Evolutionary conservation across 2,113 vertebrate genomes (phyloP), one percentile per base, ranked within the genome.

Genomic region (Phyllostomus discolor): DNA sequence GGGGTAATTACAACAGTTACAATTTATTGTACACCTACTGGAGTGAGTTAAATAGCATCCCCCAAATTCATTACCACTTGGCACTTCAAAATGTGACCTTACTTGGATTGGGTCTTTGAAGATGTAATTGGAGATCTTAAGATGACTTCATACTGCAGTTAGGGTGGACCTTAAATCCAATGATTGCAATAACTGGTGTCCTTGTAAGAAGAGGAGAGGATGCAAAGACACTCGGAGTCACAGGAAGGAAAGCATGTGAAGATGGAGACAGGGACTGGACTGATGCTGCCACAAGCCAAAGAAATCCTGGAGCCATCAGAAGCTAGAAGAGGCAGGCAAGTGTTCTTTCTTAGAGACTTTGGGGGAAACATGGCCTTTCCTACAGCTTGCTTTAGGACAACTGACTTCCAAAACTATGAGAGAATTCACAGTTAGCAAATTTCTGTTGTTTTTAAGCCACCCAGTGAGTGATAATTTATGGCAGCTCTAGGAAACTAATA

Each of bases 401-500:
- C 16, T 57, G 54, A 20, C 38, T 12, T 48, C 20, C 26, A 50
- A 22, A 76, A 70, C 5, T 50, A 12, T 22, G 28, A 48, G 33
- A 76, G 62, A 66, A 46, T n/a, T 33, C 57, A 59, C 14, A 59
- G 54, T 57, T 57, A 57, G 54, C 54, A 59, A 4, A 48, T 20
- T 48, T 72, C 15, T 66, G 6, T 41, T 52, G 33, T 59, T 54
- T n/a, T 35, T n/a, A 41, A 48, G 33, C 4, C 17, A 41, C 54
- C 14, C 12, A 5, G 10, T 10, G 15, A 17, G 38, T 15, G 38
- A 22, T 9, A 0, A 41, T 2, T 41, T 20, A n/a, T 6, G 22
- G 5, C 28, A 83, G 10, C 20, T 54, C 46, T 54, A 24, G 81
- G 33, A 76, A 12, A 57, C 4, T 1, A 75, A 38, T 16, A 5